phyloP scores from a whole-genome alignment of 2,797 vertebrate species.

The Pyrocephalus nanus region DNA sequence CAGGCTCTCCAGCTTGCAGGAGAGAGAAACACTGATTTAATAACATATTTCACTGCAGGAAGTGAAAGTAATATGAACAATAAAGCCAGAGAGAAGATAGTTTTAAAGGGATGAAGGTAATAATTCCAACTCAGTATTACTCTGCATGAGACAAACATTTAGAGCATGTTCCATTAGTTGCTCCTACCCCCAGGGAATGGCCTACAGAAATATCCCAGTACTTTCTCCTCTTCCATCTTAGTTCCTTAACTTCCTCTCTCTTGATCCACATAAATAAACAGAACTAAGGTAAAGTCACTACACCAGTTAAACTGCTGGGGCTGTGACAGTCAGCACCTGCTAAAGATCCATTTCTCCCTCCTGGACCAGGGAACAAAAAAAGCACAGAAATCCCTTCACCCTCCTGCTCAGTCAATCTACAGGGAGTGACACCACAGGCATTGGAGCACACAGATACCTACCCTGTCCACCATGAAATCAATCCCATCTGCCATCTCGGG shows the following conservation, averaged over 20 bases:
- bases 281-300: neutral
- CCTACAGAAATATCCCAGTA: neutral
- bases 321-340: neutral
- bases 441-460: slow-evolving; percentile 64
- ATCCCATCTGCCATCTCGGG: slow-evolving; percentile 97
- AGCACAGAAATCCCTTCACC: neutral
- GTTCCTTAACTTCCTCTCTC: neutral
- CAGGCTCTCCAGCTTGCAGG: slow-evolving; percentile 89
- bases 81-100: neutral
- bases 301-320: neutral
- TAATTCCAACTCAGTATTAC: neutral
- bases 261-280: neutral
- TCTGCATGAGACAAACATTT: neutral
- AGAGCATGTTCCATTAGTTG: neutral
- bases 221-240: neutral
- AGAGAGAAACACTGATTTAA: slow-evolving; percentile 24
- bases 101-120: neutral
- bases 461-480: slow-evolving; percentile 99
- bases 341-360: neutral
- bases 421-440: neutral
- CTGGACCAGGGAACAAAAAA: neutral
- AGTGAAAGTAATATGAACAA: neutral
- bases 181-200: neutral
- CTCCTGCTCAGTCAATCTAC: neutral
- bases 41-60: neutral